Conservation (phyloP, 2,888 invertebrate genomes). For the Dynastes tityus region DNA sequence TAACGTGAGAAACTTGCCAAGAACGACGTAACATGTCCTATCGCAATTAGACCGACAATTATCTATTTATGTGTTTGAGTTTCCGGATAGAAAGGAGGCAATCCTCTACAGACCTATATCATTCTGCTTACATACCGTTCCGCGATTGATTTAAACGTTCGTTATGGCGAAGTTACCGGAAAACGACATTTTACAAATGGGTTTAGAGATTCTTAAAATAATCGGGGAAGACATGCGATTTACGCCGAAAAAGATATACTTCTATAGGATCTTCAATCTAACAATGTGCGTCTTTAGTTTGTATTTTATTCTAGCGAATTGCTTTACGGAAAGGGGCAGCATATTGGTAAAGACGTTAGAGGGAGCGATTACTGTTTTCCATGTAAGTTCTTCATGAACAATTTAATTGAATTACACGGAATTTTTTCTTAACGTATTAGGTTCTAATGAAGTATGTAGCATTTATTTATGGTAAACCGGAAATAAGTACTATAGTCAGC, state of each 20-base stretch:
- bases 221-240: conserved; percentile 30
- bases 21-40: no score
- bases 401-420: not conserved
- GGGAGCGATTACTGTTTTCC: conserved; percentile 13
- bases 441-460: conserved; percentile 34
- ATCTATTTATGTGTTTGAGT: no score
- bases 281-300: conserved; percentile 12
- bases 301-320: conserved; percentile 25
- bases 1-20: no score
- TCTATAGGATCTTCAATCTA: conserved; percentile 29
- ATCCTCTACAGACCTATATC: no score
- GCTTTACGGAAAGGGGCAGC: conserved; percentile 23
- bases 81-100: no score
- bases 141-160: not conserved
- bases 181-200: conserved; percentile 38
- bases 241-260: conserved; percentile 24
- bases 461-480: conserved; percentile 37
- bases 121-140: not conserved
- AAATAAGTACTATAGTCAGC: conserved; percentile 23
- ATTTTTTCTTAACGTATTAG: conserved; percentile 11
- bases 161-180: not conserved
- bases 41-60: no score
- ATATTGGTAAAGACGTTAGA: conserved; percentile 37
- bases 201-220: conserved; percentile 24
- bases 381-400: conserved; percentile 21